phyloP scores from a whole-genome alignment of 2,888 invertebrate genomes.

The Diadegma fenestrale region DNA sequence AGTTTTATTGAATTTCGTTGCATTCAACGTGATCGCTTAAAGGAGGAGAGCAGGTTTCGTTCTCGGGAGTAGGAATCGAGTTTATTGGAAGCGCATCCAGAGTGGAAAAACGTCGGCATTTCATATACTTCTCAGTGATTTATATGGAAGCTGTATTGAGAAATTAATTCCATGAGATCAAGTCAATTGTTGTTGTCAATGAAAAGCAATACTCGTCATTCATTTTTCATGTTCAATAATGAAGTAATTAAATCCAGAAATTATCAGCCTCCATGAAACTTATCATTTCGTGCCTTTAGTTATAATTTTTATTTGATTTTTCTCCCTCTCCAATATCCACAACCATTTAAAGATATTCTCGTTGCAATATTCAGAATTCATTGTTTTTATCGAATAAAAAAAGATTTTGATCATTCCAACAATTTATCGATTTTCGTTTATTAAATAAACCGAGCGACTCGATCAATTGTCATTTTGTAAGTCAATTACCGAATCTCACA shows the following conservation, averaged over 20 bases:
- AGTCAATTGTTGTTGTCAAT: not conserved
- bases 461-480: no score
- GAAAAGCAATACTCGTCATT: not conserved
- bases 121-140: conserved; percentile 13
- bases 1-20: conserved; percentile 51
- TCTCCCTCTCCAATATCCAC: not conserved
- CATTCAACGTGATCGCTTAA: conserved; percentile 36
- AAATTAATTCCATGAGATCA: not conserved
- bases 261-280: not conserved
- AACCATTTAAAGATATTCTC: not conserved
- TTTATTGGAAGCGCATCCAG: conserved; percentile 34
- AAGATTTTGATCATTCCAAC: no score
- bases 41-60: conserved; percentile 21
- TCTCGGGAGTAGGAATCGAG: conserved; percentile 22
- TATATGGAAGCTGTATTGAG: not conserved
- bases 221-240: not conserved
- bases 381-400: no score
- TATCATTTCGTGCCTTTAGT: not conserved
- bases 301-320: not conserved
- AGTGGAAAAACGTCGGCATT: conserved; percentile 36
- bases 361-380: no score
- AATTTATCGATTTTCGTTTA: no score
- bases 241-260: not conserved
- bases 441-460: no score
- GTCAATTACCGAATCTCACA: no score